A percentile compares a stretch with the other conserved stretches of the same genome.
Conservation (phyloP, 1,140 invertebrate genomes). For the Drosophila truncata region DNA sequence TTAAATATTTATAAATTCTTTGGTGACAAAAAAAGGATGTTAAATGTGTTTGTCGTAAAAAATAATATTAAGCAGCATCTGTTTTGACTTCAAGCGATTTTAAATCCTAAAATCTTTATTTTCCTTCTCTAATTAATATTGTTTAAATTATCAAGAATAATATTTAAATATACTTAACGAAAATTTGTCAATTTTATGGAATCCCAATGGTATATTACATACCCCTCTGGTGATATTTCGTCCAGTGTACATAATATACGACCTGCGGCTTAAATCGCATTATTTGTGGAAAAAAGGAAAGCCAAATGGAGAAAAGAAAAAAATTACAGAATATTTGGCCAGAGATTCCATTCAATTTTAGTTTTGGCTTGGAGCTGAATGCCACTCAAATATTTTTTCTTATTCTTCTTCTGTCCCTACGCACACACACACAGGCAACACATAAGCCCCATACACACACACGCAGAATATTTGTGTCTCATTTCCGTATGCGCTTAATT, state of each 20-base stretch:
- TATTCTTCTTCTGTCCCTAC: slow-evolving; percentile 1
- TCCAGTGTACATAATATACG: slow-evolving; percentile 39
- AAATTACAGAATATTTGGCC: slow-evolving; percentile 35
- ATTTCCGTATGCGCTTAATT: slow-evolving; percentile 83
- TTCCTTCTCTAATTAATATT: too few species aligned
- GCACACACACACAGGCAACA: slow-evolving; percentile 42
- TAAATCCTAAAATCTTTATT: too few species aligned
- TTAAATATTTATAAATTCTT: too few species aligned
- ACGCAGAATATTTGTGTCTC: slow-evolving; percentile 73
- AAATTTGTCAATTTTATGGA: too few species aligned
- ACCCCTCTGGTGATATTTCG: slow-evolving; percentile 1
- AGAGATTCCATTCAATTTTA: slow-evolving; percentile 69
- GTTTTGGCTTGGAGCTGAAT: slow-evolving; percentile 59
- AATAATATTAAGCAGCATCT: too few species aligned
- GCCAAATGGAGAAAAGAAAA: slow-evolving; percentile 12
- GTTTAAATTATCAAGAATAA: too few species aligned
- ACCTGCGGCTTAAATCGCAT: slow-evolving; percentile 65
- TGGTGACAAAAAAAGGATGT: too few species aligned
- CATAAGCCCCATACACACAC: slow-evolving; percentile 52
- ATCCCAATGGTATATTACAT: neutral
- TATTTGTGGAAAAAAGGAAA: slow-evolving; percentile 32
- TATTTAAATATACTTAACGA: too few species aligned
- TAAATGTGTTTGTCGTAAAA: too few species aligned
- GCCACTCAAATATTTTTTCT: slow-evolving; percentile 70
- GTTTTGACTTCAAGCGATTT: too few species aligned